These are phyloP conservation scores for Eulemur mongoz DNA, from an alignment of 2,797 vertebrate genomes.

Conservation along the genomic window DNA sequence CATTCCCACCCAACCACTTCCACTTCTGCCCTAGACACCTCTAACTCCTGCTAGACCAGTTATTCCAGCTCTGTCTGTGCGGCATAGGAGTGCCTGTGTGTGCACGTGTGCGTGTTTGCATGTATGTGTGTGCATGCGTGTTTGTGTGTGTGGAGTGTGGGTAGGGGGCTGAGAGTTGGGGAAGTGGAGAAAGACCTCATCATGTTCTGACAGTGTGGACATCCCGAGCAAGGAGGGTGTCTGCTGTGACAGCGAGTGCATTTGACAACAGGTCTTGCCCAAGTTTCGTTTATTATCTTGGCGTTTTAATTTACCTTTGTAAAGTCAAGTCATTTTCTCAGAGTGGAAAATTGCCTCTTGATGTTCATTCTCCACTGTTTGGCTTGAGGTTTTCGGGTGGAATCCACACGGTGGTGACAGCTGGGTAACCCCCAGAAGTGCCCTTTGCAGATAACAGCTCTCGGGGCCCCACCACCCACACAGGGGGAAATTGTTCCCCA, in stretches of 20 bases:
- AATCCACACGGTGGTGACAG: constrained; percentile 85
- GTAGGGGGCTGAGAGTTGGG: background rate
- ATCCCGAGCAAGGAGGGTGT: background rate
- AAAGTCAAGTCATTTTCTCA: constrained; percentile 25
- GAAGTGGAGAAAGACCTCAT: background rate
- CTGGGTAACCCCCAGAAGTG: constrained; percentile 92
- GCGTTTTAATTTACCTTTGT: constrained; percentile 62
- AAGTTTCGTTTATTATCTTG: background rate
- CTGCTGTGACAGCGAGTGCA: fast-evolving
- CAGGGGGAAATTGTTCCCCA: constrained; percentile 86
- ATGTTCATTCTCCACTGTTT: constrained; percentile 84
- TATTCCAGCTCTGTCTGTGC: background rate
- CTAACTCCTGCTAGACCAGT: background rate
- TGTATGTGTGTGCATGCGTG: background rate
- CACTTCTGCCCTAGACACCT: background rate
- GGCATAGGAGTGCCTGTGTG: background rate
- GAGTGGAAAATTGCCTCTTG: constrained; percentile 69
- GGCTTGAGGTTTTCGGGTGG: constrained; percentile 79
- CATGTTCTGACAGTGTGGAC: background rate
- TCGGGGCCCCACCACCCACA: constrained; percentile 84
- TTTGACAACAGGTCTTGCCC: background rate
- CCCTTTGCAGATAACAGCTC: constrained; percentile 87
- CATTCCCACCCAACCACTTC: background rate
- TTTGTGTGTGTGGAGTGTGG: background rate
- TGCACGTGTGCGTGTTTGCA: background rate